Conservation (phyloP, 2,113 vertebrate species). For the Heloderma charlesbogerti region DNA sequence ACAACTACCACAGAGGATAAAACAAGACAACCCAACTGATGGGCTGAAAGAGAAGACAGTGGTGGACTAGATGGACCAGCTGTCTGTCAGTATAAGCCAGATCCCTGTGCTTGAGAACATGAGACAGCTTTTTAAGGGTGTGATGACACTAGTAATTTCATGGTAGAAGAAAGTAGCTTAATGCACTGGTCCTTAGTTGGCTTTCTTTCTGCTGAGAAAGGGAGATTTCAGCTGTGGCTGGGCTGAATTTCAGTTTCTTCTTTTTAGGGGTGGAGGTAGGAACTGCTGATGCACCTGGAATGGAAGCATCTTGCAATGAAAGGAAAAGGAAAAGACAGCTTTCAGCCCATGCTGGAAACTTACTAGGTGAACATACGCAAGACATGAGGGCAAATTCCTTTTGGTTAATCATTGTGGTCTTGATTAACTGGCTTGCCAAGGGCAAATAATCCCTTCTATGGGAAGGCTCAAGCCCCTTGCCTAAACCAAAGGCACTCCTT, state of each 20-base stretch:
- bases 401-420: slow-evolving; percentile 23
- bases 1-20: not conserved
- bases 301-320: not conserved
- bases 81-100: not conserved
- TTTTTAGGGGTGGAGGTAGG: not conserved
- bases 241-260: not conserved
- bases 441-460: not conserved
- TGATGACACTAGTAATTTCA: not conserved
- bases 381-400: slow-evolving; percentile 6
- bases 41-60: not conserved
- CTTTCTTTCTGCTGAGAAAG: not conserved
- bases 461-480: not conserved
- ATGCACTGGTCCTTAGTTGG: not conserved
- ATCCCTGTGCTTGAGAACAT: not conserved
- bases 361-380: not conserved
- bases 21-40: not conserved
- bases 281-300: not conserved
- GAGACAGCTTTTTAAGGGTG: not conserved
- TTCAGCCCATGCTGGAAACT: not conserved
- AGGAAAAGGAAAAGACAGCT: not conserved
- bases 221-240: not conserved
- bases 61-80: not conserved
- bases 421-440: slow-evolving; percentile 4
- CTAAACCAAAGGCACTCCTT: not conserved
- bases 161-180: not conserved